These are phyloP conservation scores for Hecatera dysodea DNA, from an alignment of 2,888 invertebrate species.

Conservation along the genomic window DNA sequence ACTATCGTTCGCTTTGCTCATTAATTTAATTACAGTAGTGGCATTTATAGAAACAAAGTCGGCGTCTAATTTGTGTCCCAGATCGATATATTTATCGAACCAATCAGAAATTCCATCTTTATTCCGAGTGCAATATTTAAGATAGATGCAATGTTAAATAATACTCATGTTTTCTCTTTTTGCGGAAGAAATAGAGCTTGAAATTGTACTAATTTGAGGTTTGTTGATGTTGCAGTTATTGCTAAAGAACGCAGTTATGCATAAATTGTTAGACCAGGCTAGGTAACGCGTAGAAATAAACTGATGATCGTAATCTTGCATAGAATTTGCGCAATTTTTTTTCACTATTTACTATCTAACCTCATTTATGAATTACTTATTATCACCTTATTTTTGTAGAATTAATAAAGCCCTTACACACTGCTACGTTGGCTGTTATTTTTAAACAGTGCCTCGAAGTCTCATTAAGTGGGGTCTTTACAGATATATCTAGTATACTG, in stretches of 20 bases:
- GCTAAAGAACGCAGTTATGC: constrained; percentile 32
- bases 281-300: neutral
- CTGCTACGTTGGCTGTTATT: neutral
- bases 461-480: constrained; percentile 3
- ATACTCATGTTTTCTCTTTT: constrained; percentile 43
- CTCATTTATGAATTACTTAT: neutral
- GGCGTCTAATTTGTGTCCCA: constrained; percentile 17
- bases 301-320: neutral
- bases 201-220: constrained; percentile 58
- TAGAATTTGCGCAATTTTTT: neutral
- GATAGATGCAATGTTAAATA: constrained; percentile 20
- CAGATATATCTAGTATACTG: constrained; percentile 27
- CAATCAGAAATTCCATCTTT: constrained; percentile 7
- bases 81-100: constrained; percentile 18
- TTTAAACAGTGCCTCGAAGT: neutral
- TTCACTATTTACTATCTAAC: neutral
- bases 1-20: constrained; percentile 15
- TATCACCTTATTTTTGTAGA: too few relatives aligned
- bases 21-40: constrained; percentile 35
- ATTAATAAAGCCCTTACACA: neutral
- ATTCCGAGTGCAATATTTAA: constrained; percentile 22
- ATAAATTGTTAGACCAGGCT: constrained; percentile 20
- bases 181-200: constrained; percentile 53
- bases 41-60: constrained; percentile 12
- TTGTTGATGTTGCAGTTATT: constrained; percentile 46